Conservation (phyloP, 2,797 vertebrate species). For the Sebastes itinus region DNA sequence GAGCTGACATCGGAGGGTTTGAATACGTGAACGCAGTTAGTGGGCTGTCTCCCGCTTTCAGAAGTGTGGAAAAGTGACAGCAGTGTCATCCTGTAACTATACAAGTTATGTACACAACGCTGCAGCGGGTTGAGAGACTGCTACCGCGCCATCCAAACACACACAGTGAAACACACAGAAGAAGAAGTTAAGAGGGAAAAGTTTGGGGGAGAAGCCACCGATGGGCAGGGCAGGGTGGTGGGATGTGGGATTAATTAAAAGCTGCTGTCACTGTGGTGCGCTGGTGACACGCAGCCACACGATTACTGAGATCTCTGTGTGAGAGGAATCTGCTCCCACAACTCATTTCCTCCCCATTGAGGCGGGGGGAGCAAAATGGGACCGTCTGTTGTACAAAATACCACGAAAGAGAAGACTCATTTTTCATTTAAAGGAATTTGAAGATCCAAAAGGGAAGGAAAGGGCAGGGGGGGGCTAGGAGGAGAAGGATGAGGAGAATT, state of each 20-base stretch:
- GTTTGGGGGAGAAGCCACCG: slow-evolving; percentile 62
- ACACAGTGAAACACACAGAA: slow-evolving; percentile 11
- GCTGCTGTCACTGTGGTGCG: slow-evolving; percentile 74
- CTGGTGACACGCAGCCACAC: slow-evolving; percentile 69
- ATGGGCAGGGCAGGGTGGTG: slow-evolving; percentile 58
- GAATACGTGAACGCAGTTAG: slow-evolving; percentile 45
- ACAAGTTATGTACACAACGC: slow-evolving; percentile 40
- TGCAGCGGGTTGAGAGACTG: slow-evolving; percentile 37
- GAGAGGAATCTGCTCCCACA: slow-evolving; percentile 75
- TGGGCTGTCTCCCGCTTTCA: slow-evolving; percentile 42
- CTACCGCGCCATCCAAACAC: slow-evolving; percentile 34
- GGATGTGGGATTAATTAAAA: slow-evolving; percentile 80
- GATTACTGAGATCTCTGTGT: slow-evolving; percentile 78
- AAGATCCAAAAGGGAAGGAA: slow-evolving; percentile 39
- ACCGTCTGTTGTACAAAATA: slow-evolving; percentile 66
- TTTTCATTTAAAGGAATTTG: slow-evolving; percentile 68
- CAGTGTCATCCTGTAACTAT: slow-evolving; percentile 44
- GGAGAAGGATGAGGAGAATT: slow-evolving; percentile 51
- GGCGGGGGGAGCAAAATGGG: slow-evolving; percentile 46
- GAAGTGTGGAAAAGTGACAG: slow-evolving; percentile 54
- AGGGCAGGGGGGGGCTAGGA: slow-evolving; percentile 24
- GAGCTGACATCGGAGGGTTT: slow-evolving; percentile 35
- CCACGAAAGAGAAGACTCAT: slow-evolving; percentile 58
- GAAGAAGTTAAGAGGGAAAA: slow-evolving; percentile 53
- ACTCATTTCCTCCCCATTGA: slow-evolving; percentile 76